phyloP scores from a whole-genome alignment of 1,140 invertebrate species.

The Leptoteleia sp. region DNA sequence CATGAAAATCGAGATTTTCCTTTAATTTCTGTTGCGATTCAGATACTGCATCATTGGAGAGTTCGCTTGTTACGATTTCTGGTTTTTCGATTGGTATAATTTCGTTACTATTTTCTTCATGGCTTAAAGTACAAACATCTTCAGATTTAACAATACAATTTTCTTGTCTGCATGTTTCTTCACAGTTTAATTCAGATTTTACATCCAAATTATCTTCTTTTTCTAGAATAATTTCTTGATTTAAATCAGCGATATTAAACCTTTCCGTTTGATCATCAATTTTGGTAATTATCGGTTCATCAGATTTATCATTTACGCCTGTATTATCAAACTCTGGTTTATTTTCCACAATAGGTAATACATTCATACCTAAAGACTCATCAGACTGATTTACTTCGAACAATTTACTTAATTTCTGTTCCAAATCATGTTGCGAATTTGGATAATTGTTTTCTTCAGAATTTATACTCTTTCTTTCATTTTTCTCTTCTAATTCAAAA shows the following conservation, averaged over 20 bases:
- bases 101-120: neutral
- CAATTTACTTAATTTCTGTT: slow-evolving; percentile 38
- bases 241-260: too few species aligned
- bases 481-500: too few species aligned
- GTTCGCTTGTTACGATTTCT: neutral
- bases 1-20: neutral
- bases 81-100: neutral
- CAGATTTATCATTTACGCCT: neutral
- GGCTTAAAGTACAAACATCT: too few species aligned
- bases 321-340: neutral
- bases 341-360: neutral
- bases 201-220: too few species aligned
- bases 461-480: too few species aligned
- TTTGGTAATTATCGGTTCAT: too few species aligned
- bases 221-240: too few species aligned
- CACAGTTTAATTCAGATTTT: too few species aligned
- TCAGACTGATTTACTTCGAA: slow-evolving; percentile 55
- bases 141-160: too few species aligned
- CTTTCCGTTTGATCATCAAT: too few species aligned
- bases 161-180: too few species aligned
- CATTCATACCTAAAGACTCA: neutral
- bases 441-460: too few species aligned
- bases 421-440: slow-evolving; percentile 1
- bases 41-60: neutral
- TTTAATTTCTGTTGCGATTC: slow-evolving; percentile 3